phyloP scores from a whole-genome alignment of 2,797 vertebrate species.

The Acanthurus lineatus region DNA sequence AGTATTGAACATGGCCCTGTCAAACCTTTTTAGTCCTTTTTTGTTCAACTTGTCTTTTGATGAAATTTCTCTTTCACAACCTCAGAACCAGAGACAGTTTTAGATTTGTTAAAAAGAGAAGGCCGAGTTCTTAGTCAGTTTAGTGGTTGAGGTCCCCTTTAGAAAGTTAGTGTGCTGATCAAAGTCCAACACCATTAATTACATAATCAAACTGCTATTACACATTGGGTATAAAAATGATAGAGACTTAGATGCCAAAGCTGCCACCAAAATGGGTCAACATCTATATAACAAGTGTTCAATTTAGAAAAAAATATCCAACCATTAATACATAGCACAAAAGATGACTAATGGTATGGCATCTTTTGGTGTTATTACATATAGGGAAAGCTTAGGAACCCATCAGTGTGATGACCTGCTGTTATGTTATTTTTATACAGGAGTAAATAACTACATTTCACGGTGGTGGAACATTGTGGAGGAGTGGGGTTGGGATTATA shows the following conservation, averaged over 20 bases:
- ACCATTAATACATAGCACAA: conserved; percentile 2
- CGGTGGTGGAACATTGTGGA: not conserved
- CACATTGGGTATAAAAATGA: not conserved
- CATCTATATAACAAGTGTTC: not conserved
- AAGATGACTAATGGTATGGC: conserved; percentile 11
- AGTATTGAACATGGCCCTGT: conserved; percentile 6
- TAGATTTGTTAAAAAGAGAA: conserved; percentile 23
- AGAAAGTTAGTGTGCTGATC: not conserved
- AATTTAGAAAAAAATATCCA: not conserved
- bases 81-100: conserved; percentile 9
- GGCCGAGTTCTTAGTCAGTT: not conserved
- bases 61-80: conserved; percentile 23
- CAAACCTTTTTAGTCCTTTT: conserved; percentile 18
- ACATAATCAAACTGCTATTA: conserved; percentile 18
- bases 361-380: not conserved
- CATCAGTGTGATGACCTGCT: conserved; percentile 7
- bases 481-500: not conserved
- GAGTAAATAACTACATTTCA: conserved; percentile 1
- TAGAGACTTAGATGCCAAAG: not conserved
- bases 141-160: not conserved
- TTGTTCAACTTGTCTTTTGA: conserved; percentile 45
- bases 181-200: conserved; percentile 6
- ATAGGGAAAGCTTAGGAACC: not conserved
- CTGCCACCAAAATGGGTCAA: not conserved
- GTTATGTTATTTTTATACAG: not conserved